Percentiles rank a stretch among this genome's conserved stretches.
Conservation (phyloP, 2,888 invertebrate genomes). For the Acronicta psi region DNA sequence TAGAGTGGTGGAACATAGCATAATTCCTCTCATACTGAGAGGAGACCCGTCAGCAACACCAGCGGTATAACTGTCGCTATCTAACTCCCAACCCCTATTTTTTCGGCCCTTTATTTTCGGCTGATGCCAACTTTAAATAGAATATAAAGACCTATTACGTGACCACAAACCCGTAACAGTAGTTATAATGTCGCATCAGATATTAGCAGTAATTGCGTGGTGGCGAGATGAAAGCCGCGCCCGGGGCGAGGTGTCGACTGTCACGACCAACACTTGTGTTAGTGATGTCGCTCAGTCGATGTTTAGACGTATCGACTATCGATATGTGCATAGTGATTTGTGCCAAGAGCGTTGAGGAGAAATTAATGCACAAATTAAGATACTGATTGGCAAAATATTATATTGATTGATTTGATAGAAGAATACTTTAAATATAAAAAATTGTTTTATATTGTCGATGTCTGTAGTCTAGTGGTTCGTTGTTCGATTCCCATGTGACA, state of each 20-base stretch:
- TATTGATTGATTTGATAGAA: no score
- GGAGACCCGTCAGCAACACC: no score
- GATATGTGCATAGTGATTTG: conserved; percentile 1
- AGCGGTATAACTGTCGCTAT: no score
- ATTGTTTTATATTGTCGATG: no score
- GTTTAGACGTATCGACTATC: conserved; percentile 1
- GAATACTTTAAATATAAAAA: no score
- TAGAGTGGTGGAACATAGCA: no score
- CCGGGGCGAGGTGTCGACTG: conserved; percentile 79
- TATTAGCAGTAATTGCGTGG: conserved; percentile 66
- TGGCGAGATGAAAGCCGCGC: conserved; percentile 71
- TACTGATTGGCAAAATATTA: no score
- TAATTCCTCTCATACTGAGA: no score
- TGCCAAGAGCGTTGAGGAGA: no score
- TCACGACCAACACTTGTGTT: conserved; percentile 69
- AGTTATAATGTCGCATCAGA: conserved; percentile 42
- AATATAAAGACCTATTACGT: conserved; percentile 18
- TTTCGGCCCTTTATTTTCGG: not conserved
- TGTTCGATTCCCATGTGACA: no score
- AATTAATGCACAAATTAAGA: no score
- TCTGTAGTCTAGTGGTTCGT: no score
- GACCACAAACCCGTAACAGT: conserved; percentile 10
- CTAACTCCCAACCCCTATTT: not conserved
- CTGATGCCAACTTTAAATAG: not conserved
- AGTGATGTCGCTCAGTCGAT: conserved; percentile 56